Percentiles rank a stretch among this genome's conserved stretches.
Conservation (phyloP, 1,140 invertebrate genomes). For the Euwallacea similis region DNA sequence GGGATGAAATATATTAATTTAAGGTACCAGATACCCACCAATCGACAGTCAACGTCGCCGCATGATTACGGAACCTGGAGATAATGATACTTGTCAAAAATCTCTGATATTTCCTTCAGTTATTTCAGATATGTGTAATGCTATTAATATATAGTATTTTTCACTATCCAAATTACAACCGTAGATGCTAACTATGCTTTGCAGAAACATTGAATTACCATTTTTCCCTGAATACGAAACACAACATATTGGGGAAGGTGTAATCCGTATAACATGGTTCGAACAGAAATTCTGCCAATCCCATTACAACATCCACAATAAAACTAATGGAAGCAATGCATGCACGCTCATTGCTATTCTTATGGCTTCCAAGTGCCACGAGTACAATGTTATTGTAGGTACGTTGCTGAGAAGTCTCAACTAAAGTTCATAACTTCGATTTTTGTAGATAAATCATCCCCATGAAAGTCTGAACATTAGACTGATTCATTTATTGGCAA, state of each 20-base stretch:
- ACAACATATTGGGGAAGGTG: conserved; percentile 39
- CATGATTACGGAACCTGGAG: no score
- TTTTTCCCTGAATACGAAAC: conserved; percentile 50
- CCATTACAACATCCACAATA: conserved; percentile 46
- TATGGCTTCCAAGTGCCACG: conserved; percentile 45
- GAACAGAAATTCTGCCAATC: conserved; percentile 49
- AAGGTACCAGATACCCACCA: no score
- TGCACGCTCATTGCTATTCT: conserved; percentile 51
- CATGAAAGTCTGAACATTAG: conserved; percentile 37
- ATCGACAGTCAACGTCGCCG: no score
- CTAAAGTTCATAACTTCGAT: neutral
- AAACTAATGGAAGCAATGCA: conserved; percentile 47
- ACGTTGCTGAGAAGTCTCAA: neutral
- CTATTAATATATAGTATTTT: no score
- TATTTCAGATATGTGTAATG: no score
- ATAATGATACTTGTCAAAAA: no score
- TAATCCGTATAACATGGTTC: conserved; percentile 48
- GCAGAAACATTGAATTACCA: conserved; percentile 40
- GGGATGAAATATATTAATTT: no score
- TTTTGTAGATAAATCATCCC: conserved; percentile 37
- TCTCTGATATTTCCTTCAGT: no score
- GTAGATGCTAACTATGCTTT: conserved; percentile 7
- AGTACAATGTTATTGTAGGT: conserved; percentile 41
- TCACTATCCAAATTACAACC: no score
- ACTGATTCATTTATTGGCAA: conserved; percentile 41